phyloP scores from a whole-genome alignment of 2,888 invertebrate species.

The Mesochorus sp. region DNA sequence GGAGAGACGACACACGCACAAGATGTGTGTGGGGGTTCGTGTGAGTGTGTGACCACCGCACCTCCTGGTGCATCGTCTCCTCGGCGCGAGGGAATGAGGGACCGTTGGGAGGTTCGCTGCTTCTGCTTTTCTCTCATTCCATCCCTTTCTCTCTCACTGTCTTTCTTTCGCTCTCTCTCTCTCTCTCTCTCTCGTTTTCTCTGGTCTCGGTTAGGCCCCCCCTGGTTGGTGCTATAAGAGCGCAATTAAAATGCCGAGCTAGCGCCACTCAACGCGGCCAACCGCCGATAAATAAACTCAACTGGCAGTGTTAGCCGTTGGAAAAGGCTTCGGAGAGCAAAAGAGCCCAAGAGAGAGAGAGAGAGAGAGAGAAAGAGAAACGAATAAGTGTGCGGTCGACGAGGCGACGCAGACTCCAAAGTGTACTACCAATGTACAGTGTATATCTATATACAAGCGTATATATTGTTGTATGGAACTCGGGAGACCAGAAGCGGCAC shows the following conservation, averaged over 20 bases:
- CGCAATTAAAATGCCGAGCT: slow-evolving; percentile 82
- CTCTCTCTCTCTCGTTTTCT: slow-evolving; percentile 2
- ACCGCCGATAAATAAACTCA: slow-evolving; percentile 81
- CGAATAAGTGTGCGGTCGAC: slow-evolving; percentile 75
- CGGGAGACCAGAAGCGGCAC: slow-evolving; percentile 59
- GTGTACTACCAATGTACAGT: slow-evolving; percentile 15
- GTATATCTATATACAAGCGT: background rate
- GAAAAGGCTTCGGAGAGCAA: slow-evolving; percentile 42
- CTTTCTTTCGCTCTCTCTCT: background rate
- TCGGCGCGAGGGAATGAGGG: slow-evolving; percentile 27
- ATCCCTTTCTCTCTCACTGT: slow-evolving; percentile 4
- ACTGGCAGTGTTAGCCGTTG: slow-evolving; percentile 68
- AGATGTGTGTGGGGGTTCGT: slow-evolving; percentile 27
- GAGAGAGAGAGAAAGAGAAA: slow-evolving; percentile 58
- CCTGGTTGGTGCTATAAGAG: slow-evolving; percentile 77
- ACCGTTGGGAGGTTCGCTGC: slow-evolving; percentile 33
- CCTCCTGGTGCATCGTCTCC: slow-evolving; percentile 48
- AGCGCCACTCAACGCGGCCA: slow-evolving; percentile 81
- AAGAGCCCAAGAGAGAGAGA: background rate
- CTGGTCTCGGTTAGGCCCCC: slow-evolving; percentile 61
- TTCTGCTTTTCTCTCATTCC: slow-evolving; percentile 8
- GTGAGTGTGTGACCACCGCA: slow-evolving; percentile 29
- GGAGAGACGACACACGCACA: slow-evolving; percentile 62
- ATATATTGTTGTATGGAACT: slow-evolving; percentile 32
- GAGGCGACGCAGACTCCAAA: slow-evolving; percentile 49